A percentile compares a stretch with the other conserved stretches of the same genome.
Evolutionary conservation across 2,888 invertebrate genomes (phyloP).

Genomic region (Pristionchus maxplancki): DNA sequence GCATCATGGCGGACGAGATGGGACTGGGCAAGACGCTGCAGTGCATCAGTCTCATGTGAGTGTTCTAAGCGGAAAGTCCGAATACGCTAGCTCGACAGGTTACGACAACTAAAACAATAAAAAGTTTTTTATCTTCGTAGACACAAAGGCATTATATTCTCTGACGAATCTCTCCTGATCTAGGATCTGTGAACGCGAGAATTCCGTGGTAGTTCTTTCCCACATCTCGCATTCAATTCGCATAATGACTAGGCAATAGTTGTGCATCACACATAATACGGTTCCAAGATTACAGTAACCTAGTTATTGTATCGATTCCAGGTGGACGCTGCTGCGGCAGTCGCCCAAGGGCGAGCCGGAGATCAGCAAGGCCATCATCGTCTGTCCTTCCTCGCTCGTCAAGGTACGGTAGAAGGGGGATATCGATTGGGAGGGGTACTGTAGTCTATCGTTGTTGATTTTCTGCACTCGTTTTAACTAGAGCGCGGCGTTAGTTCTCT

Average conservation of each 20-base stretch:
- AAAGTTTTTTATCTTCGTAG: too few species aligned
- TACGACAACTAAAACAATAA: too few species aligned
- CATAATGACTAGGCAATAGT: too few species aligned
- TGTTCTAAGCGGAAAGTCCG: neutral
- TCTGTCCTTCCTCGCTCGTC: conserved; percentile 96
- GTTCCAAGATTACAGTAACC: too few species aligned
- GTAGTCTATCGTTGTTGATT: neutral
- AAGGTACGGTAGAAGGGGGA: conserved; percentile 83
- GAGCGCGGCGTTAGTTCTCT: too few species aligned
- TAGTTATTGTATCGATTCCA: neutral
- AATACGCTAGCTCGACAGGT: too few species aligned
- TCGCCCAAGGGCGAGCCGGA: conserved; percentile 92
- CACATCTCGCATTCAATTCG: too few species aligned
- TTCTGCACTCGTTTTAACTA: neutral
- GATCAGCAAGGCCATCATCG: conserved; percentile 94
- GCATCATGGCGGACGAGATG: conserved; percentile 99
- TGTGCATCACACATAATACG: too few species aligned
- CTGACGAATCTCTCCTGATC: too few species aligned
- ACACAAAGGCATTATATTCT: too few species aligned
- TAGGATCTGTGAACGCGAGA: too few species aligned
- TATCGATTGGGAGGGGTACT: neutral
- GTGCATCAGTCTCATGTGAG: conserved; percentile 94
- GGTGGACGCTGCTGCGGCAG: conserved; percentile 82
- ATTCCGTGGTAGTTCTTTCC: too few species aligned
- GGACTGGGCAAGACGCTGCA: conserved; percentile 92